Percentiles rank a stretch among this genome's conserved stretches.
Evolutionary conservation across 23 tunicate species (phyloP).

Genomic region (Trididemnum clinides): DNA sequence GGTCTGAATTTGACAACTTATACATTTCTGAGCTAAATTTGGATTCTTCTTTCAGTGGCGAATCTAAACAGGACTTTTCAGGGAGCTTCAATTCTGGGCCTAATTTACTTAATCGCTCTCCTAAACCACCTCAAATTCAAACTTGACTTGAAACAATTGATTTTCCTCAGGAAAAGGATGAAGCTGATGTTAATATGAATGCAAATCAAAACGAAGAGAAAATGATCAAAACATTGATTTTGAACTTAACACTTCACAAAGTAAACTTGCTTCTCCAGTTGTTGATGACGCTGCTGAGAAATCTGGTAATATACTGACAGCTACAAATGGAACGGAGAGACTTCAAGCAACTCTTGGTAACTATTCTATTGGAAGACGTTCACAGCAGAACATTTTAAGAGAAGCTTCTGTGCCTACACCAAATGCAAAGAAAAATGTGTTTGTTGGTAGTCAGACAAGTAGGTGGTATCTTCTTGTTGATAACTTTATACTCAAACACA

Average conservation of each 20-base stretch:
- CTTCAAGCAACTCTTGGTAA: not conserved
- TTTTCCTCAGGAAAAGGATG: not conserved
- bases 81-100: no score
- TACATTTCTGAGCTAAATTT: no score
- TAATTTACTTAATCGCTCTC: no score
- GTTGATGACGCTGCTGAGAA: conserved; percentile 6
- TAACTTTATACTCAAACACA: conserved; percentile 12
- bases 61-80: no score
- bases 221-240: not conserved
- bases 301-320: not conserved
- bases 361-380: not conserved
- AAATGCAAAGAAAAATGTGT: not conserved
- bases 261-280: not conserved
- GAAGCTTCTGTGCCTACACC: conserved; percentile 3
- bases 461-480: not conserved
- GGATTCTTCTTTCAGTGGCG: no score
- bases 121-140: no score
- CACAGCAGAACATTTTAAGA: not conserved
- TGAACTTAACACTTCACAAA: not conserved
- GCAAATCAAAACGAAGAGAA: not conserved
- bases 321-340: conserved; percentile 1
- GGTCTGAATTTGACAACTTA: no score
- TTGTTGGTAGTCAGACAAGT: not conserved
- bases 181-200: not conserved
- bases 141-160: not conserved